A percentile compares a stretch with the other conserved stretches of the same genome.
Evolutionary conservation across 2,888 invertebrate genomes (phyloP).

Genomic region (Drosophila barbarae): DNA sequence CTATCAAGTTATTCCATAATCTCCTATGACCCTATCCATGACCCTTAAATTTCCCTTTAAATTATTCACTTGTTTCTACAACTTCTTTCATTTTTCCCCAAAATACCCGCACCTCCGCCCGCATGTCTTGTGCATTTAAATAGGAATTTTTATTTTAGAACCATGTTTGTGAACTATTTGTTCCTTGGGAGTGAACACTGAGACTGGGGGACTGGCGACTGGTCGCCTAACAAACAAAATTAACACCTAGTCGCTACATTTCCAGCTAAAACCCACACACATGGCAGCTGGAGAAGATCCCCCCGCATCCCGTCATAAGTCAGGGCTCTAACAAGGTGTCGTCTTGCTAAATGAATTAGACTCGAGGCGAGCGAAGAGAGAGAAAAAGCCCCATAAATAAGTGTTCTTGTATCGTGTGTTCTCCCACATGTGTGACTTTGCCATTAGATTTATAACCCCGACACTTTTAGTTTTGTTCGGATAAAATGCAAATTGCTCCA

Average conservation of each 20-base stretch:
- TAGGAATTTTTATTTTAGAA: slow-evolving; percentile 43
- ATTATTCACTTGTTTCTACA: slow-evolving; percentile 10
- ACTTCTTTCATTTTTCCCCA: background rate
- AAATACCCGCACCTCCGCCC: slow-evolving; percentile 38
- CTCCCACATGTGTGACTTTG: slow-evolving; percentile 46
- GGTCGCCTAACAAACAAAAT: slow-evolving; percentile 52
- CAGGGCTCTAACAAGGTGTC: slow-evolving; percentile 67
- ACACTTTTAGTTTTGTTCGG: slow-evolving; percentile 61
- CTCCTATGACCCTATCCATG: background rate
- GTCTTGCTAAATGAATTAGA: slow-evolving; percentile 65
- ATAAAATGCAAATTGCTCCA: slow-evolving; percentile 62
- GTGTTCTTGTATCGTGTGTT: slow-evolving; percentile 7
- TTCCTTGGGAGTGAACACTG: slow-evolving; percentile 19
- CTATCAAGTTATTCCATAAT: background rate
- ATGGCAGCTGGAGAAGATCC: slow-evolving; percentile 14
- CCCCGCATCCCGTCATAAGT: slow-evolving; percentile 43
- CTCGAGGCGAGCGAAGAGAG: slow-evolving; percentile 19
- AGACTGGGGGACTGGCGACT: slow-evolving; percentile 1
- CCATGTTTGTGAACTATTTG: slow-evolving; percentile 46
- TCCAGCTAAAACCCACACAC: slow-evolving; percentile 52
- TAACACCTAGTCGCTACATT: slow-evolving; percentile 69
- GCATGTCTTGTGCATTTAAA: slow-evolving; percentile 53
- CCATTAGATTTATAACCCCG: slow-evolving; percentile 52
- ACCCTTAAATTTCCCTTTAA: slow-evolving; percentile 14
- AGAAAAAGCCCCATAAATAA: slow-evolving; percentile 44